These are phyloP conservation scores for Aleadryas rufinucha DNA, from an alignment of 2,113 vertebrate species.

Conservation along the genomic window DNA sequence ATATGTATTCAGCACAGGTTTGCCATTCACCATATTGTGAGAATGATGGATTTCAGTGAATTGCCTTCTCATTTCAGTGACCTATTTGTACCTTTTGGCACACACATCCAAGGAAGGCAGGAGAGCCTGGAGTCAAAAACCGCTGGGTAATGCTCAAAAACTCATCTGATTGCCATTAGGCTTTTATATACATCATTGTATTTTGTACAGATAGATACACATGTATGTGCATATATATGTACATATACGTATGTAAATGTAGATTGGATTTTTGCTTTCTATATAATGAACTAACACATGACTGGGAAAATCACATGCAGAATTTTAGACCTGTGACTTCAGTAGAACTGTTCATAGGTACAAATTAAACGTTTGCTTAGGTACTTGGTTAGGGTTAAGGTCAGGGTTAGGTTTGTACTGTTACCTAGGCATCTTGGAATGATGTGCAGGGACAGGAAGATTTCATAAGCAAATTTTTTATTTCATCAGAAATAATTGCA, in stretches of 20 bases:
- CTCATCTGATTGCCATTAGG: background rate
- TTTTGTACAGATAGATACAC: background rate
- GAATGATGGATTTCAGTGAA: background rate
- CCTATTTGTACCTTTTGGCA: background rate
- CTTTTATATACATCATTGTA: background rate
- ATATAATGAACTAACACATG: background rate
- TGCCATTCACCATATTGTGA: background rate
- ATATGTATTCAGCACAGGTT: background rate
- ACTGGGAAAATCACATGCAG: background rate
- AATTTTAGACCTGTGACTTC: background rate
- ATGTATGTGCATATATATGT: background rate
- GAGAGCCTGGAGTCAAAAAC: background rate
- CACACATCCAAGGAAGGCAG: background rate
- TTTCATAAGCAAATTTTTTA: background rate
- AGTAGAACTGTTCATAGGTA: background rate
- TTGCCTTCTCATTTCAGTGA: background rate
- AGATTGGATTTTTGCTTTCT: background rate
- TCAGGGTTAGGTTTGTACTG: background rate
- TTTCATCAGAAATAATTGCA: background rate
- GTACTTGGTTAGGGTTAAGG: background rate
- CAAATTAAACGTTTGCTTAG: background rate
- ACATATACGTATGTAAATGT: rapidly evolving
- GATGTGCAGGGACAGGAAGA: background rate
- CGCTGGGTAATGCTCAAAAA: background rate
- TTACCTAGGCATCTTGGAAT: background rate